These are phyloP conservation scores for Ormyrus nitidulus DNA, from an alignment of 2,888 invertebrate genomes.

Conservation along the genomic window DNA sequence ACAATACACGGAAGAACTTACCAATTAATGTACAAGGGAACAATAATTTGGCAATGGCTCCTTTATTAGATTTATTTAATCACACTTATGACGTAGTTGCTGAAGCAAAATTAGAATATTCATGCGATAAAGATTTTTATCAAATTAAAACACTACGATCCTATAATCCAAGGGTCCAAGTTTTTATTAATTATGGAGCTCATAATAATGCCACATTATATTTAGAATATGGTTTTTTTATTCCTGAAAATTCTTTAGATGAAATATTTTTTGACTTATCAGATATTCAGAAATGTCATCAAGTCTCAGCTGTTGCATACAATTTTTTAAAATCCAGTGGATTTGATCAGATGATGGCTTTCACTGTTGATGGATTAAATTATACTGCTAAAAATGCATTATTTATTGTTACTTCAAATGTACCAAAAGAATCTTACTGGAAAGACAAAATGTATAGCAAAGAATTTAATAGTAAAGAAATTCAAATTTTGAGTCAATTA, in stretches of 20 bases:
- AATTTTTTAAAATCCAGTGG: conserved; percentile 81
- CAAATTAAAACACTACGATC: conserved; percentile 77
- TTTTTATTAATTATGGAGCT: conserved; percentile 92
- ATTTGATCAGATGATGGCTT: conserved; percentile 80
- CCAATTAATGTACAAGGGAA: conserved; percentile 60
- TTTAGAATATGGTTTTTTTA: conserved; percentile 91
- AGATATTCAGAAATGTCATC: conserved; percentile 76
- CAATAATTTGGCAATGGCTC: conserved; percentile 83
- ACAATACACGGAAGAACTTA: conserved; percentile 68
- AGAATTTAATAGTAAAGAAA: conserved; percentile 62
- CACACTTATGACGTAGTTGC: conserved; percentile 83
- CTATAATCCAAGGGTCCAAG: conserved; percentile 82
- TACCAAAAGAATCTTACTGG: conserved; percentile 59
- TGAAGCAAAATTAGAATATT: conserved; percentile 72
- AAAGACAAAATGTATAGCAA: conserved; percentile 65
- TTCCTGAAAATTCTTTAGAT: conserved; percentile 83
- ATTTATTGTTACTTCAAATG: conserved; percentile 63
- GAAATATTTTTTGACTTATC: conserved; percentile 79
- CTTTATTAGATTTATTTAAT: conserved; percentile 93
- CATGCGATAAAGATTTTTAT: conserved; percentile 75
- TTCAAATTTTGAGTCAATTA: conserved; percentile 55
- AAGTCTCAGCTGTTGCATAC: conserved; percentile 74
- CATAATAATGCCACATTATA: conserved; percentile 89
- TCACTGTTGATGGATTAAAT: conserved; percentile 80
- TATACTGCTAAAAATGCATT: conserved; percentile 79